Base-by-base conservation (phyloP, 2,113 vertebrate genomes). In the Ancistrus triradiatus region DNA sequence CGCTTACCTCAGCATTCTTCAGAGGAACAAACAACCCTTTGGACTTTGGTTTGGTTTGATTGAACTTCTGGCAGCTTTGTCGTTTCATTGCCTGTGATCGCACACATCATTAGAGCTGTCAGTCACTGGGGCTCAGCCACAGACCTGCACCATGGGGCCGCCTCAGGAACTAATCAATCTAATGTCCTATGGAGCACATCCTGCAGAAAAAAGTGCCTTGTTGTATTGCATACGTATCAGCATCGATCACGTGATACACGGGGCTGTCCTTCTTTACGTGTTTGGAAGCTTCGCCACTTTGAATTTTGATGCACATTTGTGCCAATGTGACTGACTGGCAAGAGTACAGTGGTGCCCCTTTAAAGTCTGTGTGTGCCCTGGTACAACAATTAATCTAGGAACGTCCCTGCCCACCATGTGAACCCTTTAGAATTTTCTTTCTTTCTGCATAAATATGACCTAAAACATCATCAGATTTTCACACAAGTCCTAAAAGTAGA, bases 31-130 rank as follows among this genome's bases (percentile, higher is more conserved):
- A 78, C 77, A 78, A 77, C 81, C 82, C 78, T 77, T 68, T 81
- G 83, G 84, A 84, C 78, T 78, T 86, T 82, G 81, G 70, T 27
- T 44, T 7, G 68, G 68, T n/a, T 77, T 67, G 78, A 85, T 85
- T 88, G 85, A 88, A 85, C 84, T 87, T 74, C 66, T 55, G 77
- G 74, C 78, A 70, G 74, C 78, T 81, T 77, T 65, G 78, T 67
- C 76, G 67, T 74, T 49, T 76, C 77, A 76, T 76, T 74, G 66
- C 80, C 74, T 21, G 69, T 28, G 74, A 81, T 82, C 72, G 77
- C 79, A 78, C 62, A 74, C 82, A 81, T 87, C 82, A 87, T 87
- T 88, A 88, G 86, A 76, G 82, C 85, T 88, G 86, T 89, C 86
- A 88, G 78, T 88, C 85, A 86, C 27, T 40, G 19, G 70, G 67